These are phyloP conservation scores for Buteo buteo DNA, from an alignment of 2,113 vertebrate species.

Conservation along the genomic window DNA sequence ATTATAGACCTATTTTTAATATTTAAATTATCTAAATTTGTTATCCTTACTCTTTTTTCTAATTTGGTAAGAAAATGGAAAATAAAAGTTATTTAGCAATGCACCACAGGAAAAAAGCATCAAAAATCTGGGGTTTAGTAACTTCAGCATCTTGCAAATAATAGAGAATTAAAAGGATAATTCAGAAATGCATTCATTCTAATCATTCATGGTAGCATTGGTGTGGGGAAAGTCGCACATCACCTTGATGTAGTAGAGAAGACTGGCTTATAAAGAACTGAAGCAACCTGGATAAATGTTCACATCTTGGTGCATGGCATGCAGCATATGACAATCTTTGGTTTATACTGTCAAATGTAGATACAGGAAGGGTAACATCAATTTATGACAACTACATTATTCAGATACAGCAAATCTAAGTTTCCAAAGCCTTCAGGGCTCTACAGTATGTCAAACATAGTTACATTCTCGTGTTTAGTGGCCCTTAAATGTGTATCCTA, in stretches of 20 bases:
- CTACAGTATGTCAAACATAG: conserved; percentile 31
- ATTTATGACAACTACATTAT: conserved; percentile 45
- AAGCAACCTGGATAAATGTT: not conserved
- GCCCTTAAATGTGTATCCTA: conserved; percentile 31
- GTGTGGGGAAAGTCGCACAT: not conserved
- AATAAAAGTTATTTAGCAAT: not conserved
- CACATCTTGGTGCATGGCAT: not conserved
- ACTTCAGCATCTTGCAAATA: not conserved
- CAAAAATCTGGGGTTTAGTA: not conserved
- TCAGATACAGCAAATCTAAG: conserved; percentile 41
- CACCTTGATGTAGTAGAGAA: not conserved
- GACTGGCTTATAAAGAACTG: not conserved
- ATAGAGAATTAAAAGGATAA: not conserved
- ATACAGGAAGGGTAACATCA: conserved; percentile 12
- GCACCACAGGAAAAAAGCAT: not conserved
- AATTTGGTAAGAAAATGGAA: not conserved
- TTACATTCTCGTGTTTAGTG: conserved; percentile 14
- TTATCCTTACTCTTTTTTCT: not conserved
- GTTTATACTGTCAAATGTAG: not conserved
- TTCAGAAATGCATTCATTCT: not conserved
- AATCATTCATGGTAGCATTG: not conserved
- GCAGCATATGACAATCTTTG: conserved; percentile 5
- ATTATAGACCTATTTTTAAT: not conserved
- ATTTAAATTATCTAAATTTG: not conserved
- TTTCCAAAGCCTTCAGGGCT: conserved; percentile 52